Percentiles rank a stretch among this genome's conserved stretches.
These are phyloP conservation scores for Pterobdella sp. DNA, from an alignment of 2,888 invertebrate genomes.

Conservation along the genomic window DNA sequence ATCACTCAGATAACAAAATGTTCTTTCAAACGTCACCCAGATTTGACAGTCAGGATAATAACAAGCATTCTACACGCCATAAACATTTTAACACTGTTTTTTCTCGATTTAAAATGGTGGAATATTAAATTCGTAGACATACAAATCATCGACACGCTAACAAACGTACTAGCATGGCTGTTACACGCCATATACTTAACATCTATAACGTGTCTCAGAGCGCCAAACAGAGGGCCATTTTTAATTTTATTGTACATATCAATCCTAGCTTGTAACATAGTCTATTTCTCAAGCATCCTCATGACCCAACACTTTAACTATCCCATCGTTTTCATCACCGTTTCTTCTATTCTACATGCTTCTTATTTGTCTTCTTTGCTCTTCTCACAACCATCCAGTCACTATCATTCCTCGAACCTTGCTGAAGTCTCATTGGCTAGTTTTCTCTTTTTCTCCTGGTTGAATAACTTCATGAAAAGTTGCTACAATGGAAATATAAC, in stretches of 20 bases:
- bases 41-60: constrained; percentile 62
- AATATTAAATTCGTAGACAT: constrained; percentile 54
- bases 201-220: constrained; percentile 54
- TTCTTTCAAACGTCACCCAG: constrained; percentile 57
- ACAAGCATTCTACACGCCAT: constrained; percentile 61
- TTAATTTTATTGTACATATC: constrained; percentile 65
- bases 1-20: constrained; percentile 66
- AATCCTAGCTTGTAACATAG: constrained; percentile 61
- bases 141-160: constrained; percentile 65
- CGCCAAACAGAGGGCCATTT: constrained; percentile 65
- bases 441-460: constrained; percentile 77
- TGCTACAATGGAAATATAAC: constrained; percentile 54
- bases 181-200: constrained; percentile 70
- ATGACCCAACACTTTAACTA: constrained; percentile 30
- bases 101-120: constrained; percentile 45
- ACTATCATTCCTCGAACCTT: constrained; percentile 52
- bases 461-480: constrained; percentile 65
- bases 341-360: constrained; percentile 55
- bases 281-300: constrained; percentile 64
- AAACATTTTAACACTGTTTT: constrained; percentile 62
- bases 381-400: not conserved
- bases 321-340: constrained; percentile 42
- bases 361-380: constrained; percentile 58
- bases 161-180: constrained; percentile 70
- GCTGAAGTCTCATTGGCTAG: constrained; percentile 66